Base-by-base conservation (phyloP, 35 echinoderm and acorn worm genomes). In the Acanthaster planci region DNA sequence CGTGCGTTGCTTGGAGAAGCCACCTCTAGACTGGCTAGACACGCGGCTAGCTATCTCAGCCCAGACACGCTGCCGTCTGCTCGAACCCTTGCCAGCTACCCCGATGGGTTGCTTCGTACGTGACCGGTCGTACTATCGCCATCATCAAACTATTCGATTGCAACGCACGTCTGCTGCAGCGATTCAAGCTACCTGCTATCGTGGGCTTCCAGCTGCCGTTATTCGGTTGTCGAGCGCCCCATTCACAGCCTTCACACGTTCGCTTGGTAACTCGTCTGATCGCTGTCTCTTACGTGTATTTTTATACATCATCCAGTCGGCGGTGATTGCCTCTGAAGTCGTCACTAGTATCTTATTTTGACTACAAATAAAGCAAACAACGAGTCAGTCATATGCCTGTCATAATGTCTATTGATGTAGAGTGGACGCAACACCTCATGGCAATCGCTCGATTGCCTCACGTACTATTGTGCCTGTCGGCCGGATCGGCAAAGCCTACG, bases 331-430 rank as follows among this genome's bases (percentile, higher is more conserved):
- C 10, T 31, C 30, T 72, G 2, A 72, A 72, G 64, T 72, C 64
- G 64, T 72, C 64, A 72, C 19, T 12, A 72, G 64, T 72, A 72
- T 72, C 64, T 10, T 72, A 72, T 72, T 72, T 72, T 72, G 64
- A 72, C 64, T 72, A 72, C 64, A 72, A 72, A 72, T 72, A 72
- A 72, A 72, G 64, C 64, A 72, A 72, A 72, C 64, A 72, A 14
- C 23, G 30, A 72, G 64, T 72, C 64, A 34, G 64, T 72, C 14
- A 29, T 72, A 9, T 29, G 64, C 18, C 64, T 30, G 64, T 72
- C 64, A 72, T 72, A 72, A 30, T 72, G 64, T 72, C 21, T 72
- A 72, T 14, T 72, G 64, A 72, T 72, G 64, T 72, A 34, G 64
- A 72, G 64, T 31, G 29, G 64, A 31, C 23, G 21, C 10, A 72